Evolutionary conservation across 2,113 vertebrate genomes (phyloP).

Genomic region (Chelonoidis abingdonii): DNA sequence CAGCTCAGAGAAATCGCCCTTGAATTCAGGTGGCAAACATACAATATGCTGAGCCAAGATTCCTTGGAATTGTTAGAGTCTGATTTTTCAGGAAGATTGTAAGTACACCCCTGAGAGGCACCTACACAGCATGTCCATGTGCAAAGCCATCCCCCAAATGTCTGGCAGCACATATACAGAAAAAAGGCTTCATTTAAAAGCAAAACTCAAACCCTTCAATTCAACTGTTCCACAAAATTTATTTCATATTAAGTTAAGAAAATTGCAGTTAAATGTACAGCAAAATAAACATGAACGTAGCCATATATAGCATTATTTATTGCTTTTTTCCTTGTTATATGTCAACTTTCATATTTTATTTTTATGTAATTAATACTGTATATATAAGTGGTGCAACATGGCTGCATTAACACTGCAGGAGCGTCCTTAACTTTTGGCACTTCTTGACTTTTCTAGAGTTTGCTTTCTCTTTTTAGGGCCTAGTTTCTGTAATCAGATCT

Average conservation of each 20-base stretch:
- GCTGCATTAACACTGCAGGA: neutral
- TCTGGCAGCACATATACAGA: neutral
- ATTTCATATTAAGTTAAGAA: accelerated
- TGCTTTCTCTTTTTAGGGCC: neutral
- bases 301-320: accelerated
- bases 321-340: accelerated
- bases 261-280: neutral
- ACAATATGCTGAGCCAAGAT: conserved; percentile 19
- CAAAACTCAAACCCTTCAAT: neutral
- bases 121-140: neutral
- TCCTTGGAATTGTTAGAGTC: conserved; percentile 60
- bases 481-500: neutral
- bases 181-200: neutral
- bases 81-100: conserved; percentile 54
- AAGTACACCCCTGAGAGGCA: neutral
- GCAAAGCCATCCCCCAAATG: conserved; percentile 7
- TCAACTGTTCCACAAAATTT: neutral
- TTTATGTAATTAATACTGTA: neutral
- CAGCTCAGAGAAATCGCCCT: conserved; percentile 40
- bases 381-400: neutral
- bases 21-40: conserved; percentile 47
- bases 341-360: neutral
- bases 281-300: neutral
- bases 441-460: neutral
- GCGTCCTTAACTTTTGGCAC: neutral